Base-by-base conservation (phyloP, 1,140 invertebrate genomes). In the Zaprionus gabonicus region DNA sequence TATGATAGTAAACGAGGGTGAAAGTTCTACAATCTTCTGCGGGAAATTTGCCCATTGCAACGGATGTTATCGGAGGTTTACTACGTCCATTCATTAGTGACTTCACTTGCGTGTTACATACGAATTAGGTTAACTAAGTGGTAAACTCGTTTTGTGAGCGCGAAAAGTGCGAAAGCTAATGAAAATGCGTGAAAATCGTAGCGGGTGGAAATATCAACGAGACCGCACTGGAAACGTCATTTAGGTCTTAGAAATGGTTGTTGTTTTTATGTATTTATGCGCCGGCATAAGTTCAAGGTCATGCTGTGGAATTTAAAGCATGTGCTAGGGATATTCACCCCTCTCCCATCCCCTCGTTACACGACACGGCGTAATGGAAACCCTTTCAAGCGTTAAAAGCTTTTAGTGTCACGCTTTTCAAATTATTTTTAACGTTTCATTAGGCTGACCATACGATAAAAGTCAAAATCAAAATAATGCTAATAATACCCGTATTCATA, bases 81-180 rank as follows among this genome's bases (percentile, higher is more conserved):
- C 83, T 82, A 83, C 64, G 76, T 67, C 73, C 85, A 90, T 90
- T 88, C 85, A 88, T 79, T 76, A 63, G 78, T 46, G 66, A 23
- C 49, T 60, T 58, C 31, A 28, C 25, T 90, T 85, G 85, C 85
- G 85, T 90, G 85, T 41, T 58, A n/a, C 53, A 27, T 72, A 25
- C 23, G 76, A 90, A 90, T 90, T 90, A 79, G 85, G 85, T 90
- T 90, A 90, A 82, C 86, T 77, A 90, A 90, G 85, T 90, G 85
- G 70, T 64, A 71, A 85, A 81, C 73, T 85, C 28, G 72, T 76
- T 63, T 68, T 36, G 62, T 55, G 56, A 44, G 51, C 49, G 57
- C 60, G 49, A 70, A 86, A 69, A 73, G 71, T 81, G 84, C 71
- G 84, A 87, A 81, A 80, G 41, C 60, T 70, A 78, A 76, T 72